Evolutionary conservation across 2,888 invertebrate species (phyloP).

Genomic region (Andrena marginata): DNA sequence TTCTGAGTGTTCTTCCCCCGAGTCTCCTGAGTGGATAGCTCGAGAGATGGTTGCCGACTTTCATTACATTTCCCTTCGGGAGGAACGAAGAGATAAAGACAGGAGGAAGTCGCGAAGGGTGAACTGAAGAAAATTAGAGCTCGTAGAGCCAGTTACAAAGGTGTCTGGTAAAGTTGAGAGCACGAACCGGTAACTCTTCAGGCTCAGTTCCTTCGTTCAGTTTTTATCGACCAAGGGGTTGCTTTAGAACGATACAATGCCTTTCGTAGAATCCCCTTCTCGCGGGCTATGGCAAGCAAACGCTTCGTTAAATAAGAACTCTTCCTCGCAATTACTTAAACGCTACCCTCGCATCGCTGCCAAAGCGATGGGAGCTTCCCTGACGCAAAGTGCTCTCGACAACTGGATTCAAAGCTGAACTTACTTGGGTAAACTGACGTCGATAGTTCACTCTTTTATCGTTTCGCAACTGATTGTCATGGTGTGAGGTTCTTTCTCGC

Average conservation of each 20-base stretch:
- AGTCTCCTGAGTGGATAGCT: background rate
- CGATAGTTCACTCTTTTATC: background rate
- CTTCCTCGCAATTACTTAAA: conserved; percentile 1
- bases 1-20: background rate
- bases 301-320: background rate
- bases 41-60: no score
- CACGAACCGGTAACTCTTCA: conserved; percentile 29
- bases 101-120: no score
- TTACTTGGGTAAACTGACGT: background rate
- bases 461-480: conserved; percentile 49
- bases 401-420: background rate
- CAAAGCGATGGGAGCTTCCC: background rate
- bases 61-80: no score
- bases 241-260: conserved; percentile 30
- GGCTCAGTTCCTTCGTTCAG: conserved; percentile 21
- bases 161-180: conserved; percentile 42
- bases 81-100: no score
- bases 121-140: no score
- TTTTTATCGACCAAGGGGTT: conserved; percentile 38
- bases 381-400: background rate
- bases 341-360: background rate
- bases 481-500: background rate
- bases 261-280: conserved; percentile 34
- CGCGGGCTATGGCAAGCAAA: conserved; percentile 15
- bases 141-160: background rate